Conservation (phyloP, 2,113 vertebrate genomes). For the Pitta sordida region DNA sequence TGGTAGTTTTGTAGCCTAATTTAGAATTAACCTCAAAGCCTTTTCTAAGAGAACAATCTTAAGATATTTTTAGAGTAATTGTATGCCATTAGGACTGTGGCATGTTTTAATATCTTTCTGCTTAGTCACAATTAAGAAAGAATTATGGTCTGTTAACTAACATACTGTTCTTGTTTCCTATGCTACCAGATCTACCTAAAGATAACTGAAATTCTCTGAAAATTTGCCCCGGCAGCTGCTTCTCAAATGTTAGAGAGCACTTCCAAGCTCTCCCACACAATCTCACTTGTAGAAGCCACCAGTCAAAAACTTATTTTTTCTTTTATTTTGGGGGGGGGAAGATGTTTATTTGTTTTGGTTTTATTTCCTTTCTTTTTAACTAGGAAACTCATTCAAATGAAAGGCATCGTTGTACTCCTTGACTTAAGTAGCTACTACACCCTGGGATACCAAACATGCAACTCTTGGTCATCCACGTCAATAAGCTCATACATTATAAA, state of each 20-base stretch:
- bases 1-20: constrained; percentile 20
- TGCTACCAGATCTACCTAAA: background rate
- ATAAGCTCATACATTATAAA: background rate
- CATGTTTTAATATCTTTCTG: constrained; percentile 8
- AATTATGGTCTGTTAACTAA: background rate
- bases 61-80: constrained; percentile 50
- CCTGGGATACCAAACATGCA: background rate
- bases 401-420: background rate
- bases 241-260: background rate
- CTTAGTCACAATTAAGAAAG: constrained; percentile 41
- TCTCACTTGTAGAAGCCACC: background rate
- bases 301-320: background rate
- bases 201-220: background rate
- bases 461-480: background rate
- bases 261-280: background rate
- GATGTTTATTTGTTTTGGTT: background rate
- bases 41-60: constrained; percentile 1
- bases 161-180: background rate
- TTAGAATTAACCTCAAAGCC: constrained; percentile 18
- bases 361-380: background rate
- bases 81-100: background rate
- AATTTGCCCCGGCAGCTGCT: background rate
- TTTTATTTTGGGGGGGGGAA: background rate
- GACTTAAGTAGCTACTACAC: background rate
- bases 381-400: background rate